Percentiles rank a stretch among this genome's conserved stretches.
Evolutionary conservation across 2,113 vertebrate species (phyloP).

Genomic region (Scomber japonicus): DNA sequence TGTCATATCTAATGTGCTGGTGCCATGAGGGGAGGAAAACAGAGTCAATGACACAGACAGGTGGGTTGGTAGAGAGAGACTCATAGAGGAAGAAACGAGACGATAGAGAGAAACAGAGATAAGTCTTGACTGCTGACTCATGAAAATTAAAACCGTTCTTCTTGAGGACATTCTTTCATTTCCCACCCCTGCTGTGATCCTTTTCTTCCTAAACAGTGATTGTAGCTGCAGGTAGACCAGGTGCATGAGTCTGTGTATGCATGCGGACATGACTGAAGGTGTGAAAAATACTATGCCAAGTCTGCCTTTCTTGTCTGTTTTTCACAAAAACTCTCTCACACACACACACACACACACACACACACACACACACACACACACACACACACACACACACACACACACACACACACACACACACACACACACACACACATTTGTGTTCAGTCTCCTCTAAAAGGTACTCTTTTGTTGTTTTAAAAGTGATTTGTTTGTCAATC

Average conservation of each 20-base stretch:
- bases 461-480: constrained; percentile 47
- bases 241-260: constrained; percentile 33
- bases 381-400: constrained; percentile 8
- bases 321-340: constrained; percentile 2
- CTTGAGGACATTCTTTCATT: constrained; percentile 67
- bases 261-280: constrained; percentile 21
- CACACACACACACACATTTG: constrained; percentile 3
- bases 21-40: constrained; percentile 17
- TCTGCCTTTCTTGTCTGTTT: constrained; percentile 1
- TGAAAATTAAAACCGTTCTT: constrained; percentile 77
- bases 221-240: constrained; percentile 50
- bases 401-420: constrained; percentile 3
- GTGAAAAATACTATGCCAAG: constrained; percentile 19
- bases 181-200: constrained; percentile 38
- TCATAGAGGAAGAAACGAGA: constrained; percentile 22
- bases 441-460: constrained; percentile 30
- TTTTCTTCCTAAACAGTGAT: constrained; percentile 35
- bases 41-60: constrained; percentile 39
- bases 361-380: constrained; percentile 11
- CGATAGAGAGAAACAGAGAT: constrained; percentile 41
- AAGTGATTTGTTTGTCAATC: constrained; percentile 50
- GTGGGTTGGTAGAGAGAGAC: constrained; percentile 8
- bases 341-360: constrained; percentile 15
- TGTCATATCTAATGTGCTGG: constrained; percentile 29
- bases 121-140: constrained; percentile 64